Base-by-base conservation (phyloP, 2,113 vertebrate species). In the Ardeotis arabs region DNA sequence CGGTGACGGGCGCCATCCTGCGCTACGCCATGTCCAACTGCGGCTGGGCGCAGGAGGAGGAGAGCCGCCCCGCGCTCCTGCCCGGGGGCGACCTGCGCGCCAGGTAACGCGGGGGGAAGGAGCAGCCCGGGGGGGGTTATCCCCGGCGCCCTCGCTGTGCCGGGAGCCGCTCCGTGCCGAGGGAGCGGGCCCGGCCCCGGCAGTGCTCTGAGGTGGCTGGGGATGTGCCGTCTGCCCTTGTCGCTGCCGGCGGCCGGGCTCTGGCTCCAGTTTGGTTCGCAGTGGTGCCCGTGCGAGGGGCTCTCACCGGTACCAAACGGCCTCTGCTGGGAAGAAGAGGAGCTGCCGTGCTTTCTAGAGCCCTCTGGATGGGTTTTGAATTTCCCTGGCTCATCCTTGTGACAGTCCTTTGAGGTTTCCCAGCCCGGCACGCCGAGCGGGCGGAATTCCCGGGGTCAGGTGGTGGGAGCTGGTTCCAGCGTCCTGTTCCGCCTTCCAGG, bases 1-100 rank as follows among this genome's bases (percentile, higher is more conserved):
- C 98, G 0, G 99, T 99, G 81, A 99, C 98, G 0, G 99, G 99
- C 2, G 99, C 99, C 95, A 99, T 99, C 96, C 98, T 99, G 68
- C 98, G 89, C 45, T 99, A 99, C 1, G 99, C 99, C 81, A 99
- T 98, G 62, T 99, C 99, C 75, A 99, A 99, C 93, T 98, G 97
- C 5, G 99, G 99, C 66, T 98, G 98, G 95, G 98, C 88, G 86
- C 99, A 99, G 97, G 98, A 99, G 84, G 99, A 99, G 15, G 96
- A 94, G 28, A 96, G 29, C 17, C 90, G 80, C 9, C 52, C 89
- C 1, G 4, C 64, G 29, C 79, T 64, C 29, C 81, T 94, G 91
- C 93, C 91, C 0, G 90, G 84, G 37, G 95, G 91, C 44, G 93
- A 87, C 41, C 89, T 80, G 27, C 85, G 18, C 0, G 82, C 90